Evolutionary conservation across 2,797 vertebrate genomes (phyloP).

Genomic region (Synanceia verrucosa): DNA sequence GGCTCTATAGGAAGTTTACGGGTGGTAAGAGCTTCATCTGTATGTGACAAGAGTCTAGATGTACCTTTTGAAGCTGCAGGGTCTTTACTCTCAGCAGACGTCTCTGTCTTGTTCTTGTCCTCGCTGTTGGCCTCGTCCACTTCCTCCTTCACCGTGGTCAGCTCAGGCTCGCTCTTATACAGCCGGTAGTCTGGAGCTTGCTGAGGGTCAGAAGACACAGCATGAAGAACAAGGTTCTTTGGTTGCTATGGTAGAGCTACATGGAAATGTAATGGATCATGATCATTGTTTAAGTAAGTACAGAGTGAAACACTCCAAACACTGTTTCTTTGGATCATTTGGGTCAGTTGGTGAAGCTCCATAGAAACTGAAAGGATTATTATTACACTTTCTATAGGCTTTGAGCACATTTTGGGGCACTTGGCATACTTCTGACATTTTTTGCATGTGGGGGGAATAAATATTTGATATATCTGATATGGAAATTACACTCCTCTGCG

Average conservation of each 20-base stretch:
- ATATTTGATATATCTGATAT: background rate
- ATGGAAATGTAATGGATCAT: background rate
- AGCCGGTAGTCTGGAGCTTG: constrained; percentile 95
- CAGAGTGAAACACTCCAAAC: background rate
- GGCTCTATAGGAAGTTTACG: too few relatives aligned
- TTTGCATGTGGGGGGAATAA: background rate
- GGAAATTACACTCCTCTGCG: too few relatives aligned
- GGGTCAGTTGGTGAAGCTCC: background rate
- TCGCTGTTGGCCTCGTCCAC: constrained; percentile 90
- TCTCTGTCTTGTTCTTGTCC: constrained; percentile 83
- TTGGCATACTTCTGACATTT: background rate
- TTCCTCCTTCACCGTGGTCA: constrained; percentile 96
- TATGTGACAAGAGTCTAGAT: background rate
- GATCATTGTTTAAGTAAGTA: background rate
- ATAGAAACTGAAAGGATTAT: background rate
- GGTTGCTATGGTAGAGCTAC: background rate
- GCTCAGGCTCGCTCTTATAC: constrained; percentile 97
- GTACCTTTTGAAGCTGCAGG: constrained; percentile 84
- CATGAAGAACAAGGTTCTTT: background rate
- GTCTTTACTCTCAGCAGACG: constrained; percentile 81
- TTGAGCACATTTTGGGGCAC: background rate
- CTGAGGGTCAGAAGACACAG: constrained; percentile 31
- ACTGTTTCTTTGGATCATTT: background rate
- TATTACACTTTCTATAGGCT: background rate
- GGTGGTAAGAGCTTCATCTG: background rate